phyloP scores from a whole-genome alignment of 2,797 vertebrate genomes.

The Oreonectes daqikongensis region DNA sequence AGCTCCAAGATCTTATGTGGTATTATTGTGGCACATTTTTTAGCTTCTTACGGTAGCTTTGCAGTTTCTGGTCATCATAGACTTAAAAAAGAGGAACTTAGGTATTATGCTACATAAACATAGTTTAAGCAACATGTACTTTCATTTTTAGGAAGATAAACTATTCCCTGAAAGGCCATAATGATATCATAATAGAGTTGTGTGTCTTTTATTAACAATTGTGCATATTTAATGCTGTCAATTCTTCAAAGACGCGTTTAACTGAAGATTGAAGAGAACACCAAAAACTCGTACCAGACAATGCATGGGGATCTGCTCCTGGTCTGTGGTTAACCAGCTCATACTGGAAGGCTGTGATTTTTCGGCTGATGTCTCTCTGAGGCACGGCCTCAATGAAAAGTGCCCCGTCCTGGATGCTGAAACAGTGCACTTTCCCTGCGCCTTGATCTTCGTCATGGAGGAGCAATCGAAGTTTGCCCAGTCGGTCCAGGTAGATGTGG shows the following conservation, averaged over 20 bases:
- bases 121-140: too few species aligned
- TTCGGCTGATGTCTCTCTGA: constrained; percentile 91
- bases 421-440: constrained; percentile 84
- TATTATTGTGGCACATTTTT: too few species aligned
- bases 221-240: too few species aligned
- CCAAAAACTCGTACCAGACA: constrained; percentile 79
- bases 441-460: constrained; percentile 82
- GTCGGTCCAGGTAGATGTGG: constrained; percentile 96
- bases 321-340: constrained; percentile 83
- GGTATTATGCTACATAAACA: too few species aligned
- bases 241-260: too few species aligned
- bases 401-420: constrained; percentile 86
- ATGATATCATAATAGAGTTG: background rate
- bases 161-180: too few species aligned
- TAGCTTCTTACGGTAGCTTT: too few species aligned
- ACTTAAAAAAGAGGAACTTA: too few species aligned
- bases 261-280: background rate
- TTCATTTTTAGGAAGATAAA: background rate
- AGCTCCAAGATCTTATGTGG: background rate
- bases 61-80: too few species aligned
- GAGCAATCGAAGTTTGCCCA: constrained; percentile 89
- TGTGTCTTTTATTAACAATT: too few species aligned
- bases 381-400: constrained; percentile 93
- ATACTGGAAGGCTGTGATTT: constrained; percentile 93
- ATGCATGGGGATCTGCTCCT: constrained; percentile 75